These are phyloP conservation scores for Entelurus aequoreus DNA, from an alignment of 2,113 vertebrate species.

Conservation along the genomic window DNA sequence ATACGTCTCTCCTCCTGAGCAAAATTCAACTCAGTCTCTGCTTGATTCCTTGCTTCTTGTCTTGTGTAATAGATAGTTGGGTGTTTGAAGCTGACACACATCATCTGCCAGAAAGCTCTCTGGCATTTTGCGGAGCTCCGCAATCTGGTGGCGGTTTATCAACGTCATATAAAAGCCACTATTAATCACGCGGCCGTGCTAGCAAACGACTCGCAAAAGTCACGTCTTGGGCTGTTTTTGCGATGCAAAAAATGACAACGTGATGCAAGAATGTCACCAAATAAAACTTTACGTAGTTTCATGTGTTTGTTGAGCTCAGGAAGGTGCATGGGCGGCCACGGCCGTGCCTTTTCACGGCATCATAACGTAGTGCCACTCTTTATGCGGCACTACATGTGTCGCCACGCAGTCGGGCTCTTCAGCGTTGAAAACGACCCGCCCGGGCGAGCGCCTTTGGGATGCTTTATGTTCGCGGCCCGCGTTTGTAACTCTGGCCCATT, in stretches of 20 bases:
- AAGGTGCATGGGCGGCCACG: too few relatives aligned
- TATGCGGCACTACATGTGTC: not conserved
- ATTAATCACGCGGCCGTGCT: slow-evolving; percentile 20
- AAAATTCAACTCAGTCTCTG: too few relatives aligned
- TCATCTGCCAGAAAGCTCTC: not conserved
- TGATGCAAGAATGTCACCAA: too few relatives aligned
- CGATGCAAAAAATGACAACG: too few relatives aligned
- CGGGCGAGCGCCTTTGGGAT: slow-evolving; percentile 4
- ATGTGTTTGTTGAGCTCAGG: too few relatives aligned
- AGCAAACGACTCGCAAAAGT: not conserved
- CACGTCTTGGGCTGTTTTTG: not conserved
- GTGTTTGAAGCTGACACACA: too few relatives aligned
- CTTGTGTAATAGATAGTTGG: too few relatives aligned
- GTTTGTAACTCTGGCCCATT: not conserved
- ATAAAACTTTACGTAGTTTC: too few relatives aligned
- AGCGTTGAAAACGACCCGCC: slow-evolving; percentile 6
- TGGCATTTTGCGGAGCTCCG: slow-evolving; percentile 29
- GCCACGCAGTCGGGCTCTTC: not conserved
- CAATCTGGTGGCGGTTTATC: slow-evolving; percentile 38
- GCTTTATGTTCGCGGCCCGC: not conserved
- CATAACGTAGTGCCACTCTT: not conserved
- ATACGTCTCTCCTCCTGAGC: too few relatives aligned
- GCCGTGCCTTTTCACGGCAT: not conserved
- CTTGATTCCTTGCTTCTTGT: too few relatives aligned
- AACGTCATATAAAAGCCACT: slow-evolving; percentile 22